phyloP scores from a whole-genome alignment of 2,797 vertebrate genomes.

The Epinephelus malabaricus region DNA sequence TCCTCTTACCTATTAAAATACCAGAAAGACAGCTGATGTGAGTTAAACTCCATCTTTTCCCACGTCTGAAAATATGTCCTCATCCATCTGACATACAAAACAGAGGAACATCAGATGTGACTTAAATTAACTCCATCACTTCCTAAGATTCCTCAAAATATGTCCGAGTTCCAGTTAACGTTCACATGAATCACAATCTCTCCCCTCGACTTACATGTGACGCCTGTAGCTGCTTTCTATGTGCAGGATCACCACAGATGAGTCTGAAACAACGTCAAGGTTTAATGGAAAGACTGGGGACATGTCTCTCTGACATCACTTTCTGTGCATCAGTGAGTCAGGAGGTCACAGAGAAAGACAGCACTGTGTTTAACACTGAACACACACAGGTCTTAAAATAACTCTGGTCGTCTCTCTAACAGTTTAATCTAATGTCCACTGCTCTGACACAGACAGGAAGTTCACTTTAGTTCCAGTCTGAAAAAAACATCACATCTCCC shows the following conservation, averaged over 20 bases:
- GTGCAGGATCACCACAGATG: too few relatives aligned
- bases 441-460: background rate
- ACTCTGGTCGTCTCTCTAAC: background rate
- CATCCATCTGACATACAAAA: background rate
- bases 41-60: background rate
- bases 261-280: too few relatives aligned
- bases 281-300: too few relatives aligned
- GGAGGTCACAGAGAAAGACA: slow-evolving; percentile 14
- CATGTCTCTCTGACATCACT: background rate
- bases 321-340: slow-evolving; percentile 22
- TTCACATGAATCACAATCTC: background rate
- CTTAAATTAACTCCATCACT: background rate
- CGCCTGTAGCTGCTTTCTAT: background rate
- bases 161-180: background rate
- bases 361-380: background rate
- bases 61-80: background rate
- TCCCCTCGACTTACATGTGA: background rate
- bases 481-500: background rate
- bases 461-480: background rate
- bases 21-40: background rate
- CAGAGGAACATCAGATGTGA: background rate
- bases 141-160: background rate
- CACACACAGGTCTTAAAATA: slow-evolving; percentile 31
- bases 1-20: background rate
- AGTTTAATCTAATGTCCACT: slow-evolving; percentile 37